Conservation (phyloP, 2,113 vertebrate species). For the Amphiprion ocellaris region DNA sequence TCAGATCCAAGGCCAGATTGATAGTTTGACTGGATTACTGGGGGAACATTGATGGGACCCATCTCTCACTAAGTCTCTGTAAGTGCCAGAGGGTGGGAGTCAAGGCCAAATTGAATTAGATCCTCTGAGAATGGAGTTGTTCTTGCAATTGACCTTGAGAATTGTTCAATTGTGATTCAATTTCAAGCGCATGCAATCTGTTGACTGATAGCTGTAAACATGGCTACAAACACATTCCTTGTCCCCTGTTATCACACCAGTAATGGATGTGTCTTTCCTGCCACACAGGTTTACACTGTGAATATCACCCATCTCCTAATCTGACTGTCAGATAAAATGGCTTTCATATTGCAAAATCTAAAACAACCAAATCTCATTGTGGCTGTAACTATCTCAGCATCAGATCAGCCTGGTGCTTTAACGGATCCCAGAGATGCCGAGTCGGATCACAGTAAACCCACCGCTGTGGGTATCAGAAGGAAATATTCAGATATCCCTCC, state of each 20-base stretch:
- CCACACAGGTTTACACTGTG: neutral
- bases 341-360: constrained; percentile 25
- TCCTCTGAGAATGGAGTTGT: constrained; percentile 52
- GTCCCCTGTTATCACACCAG: constrained; percentile 13
- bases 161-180: constrained; percentile 63
- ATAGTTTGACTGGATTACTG: constrained; percentile 49
- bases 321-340: constrained; percentile 4
- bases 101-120: constrained; percentile 65
- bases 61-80: constrained; percentile 27
- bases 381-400: neutral
- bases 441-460: constrained; percentile 21
- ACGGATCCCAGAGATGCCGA: constrained; percentile 8
- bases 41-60: constrained; percentile 9
- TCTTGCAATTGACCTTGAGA: constrained; percentile 65
- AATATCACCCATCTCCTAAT: neutral
- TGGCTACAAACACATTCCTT: constrained; percentile 15
- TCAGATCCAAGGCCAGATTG: constrained; percentile 34
- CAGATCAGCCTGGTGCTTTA: neutral
- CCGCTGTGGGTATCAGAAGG: constrained; percentile 54
- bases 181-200: constrained; percentile 46
- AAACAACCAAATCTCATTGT: constrained; percentile 18
- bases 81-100: constrained; percentile 30
- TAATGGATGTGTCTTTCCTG: constrained; percentile 10
- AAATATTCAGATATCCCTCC: constrained; percentile 43
- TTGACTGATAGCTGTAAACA: constrained; percentile 42